A percentile compares a stretch with the other conserved stretches of the same genome.
These are phyloP conservation scores for Cyclophora punctaria DNA, from an alignment of 2,888 invertebrate genomes.

Conservation along the genomic window DNA sequence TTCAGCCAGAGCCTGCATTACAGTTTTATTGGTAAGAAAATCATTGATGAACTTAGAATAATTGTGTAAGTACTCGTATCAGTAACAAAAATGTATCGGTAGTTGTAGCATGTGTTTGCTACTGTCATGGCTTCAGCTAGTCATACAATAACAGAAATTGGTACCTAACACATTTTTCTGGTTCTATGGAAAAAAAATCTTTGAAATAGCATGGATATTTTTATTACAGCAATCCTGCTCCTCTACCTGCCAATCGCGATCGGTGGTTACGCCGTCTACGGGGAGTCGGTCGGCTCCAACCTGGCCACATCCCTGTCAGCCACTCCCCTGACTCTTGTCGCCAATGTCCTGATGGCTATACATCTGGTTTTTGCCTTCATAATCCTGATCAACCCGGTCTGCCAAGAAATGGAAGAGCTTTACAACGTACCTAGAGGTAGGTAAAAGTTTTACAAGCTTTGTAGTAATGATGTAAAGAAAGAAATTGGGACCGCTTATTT, in stretches of 20 bases:
- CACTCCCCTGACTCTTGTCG: slow-evolving; percentile 71
- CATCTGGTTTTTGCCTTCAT: slow-evolving; percentile 80
- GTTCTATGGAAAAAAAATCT: too few species aligned
- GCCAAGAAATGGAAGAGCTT: slow-evolving; percentile 80
- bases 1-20: slow-evolving; percentile 78
- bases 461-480: too few species aligned
- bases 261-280: slow-evolving; percentile 78
- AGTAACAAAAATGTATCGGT: too few species aligned
- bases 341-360: slow-evolving; percentile 77
- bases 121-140: too few species aligned
- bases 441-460: slow-evolving; percentile 6
- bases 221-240: slow-evolving; percentile 64
- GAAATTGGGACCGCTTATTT: too few species aligned
- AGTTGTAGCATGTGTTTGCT: too few species aligned
- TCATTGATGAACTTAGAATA: too few species aligned
- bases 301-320: slow-evolving; percentile 71
- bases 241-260: slow-evolving; percentile 77
- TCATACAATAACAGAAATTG: too few species aligned
- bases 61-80: too few species aligned
- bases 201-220: too few species aligned
- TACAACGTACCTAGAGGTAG: slow-evolving; percentile 77
- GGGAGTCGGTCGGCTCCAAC: slow-evolving; percentile 76
- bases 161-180: too few species aligned
- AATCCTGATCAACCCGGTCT: slow-evolving; percentile 82
- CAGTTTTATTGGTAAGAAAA: slow-evolving; percentile 75